phyloP scores from a whole-genome alignment of 1,140 invertebrate genomes.

The Oedothorax gibbosus region DNA sequence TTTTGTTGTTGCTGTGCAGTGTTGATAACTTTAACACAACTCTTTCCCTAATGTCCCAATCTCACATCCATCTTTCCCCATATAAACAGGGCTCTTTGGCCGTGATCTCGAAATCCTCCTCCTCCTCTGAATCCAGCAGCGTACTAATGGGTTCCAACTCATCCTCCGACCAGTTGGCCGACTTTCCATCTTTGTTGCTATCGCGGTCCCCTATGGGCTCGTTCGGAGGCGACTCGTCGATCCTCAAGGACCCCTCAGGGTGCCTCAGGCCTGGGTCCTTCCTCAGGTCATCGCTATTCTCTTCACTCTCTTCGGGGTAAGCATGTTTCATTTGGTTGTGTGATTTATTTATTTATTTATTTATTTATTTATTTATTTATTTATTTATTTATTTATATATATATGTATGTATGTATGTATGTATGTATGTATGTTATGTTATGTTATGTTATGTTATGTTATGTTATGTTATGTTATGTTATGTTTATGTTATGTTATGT shows the following conservation, averaged over 20 bases:
- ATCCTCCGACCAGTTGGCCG: conserved; percentile 4
- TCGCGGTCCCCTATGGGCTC: conserved; percentile 50
- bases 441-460: too few species aligned
- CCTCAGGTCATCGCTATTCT: conserved; percentile 52
- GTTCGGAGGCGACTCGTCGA: conserved; percentile 20
- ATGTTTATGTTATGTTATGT: too few species aligned
- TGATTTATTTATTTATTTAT: too few species aligned
- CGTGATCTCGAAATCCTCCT: conserved; percentile 47
- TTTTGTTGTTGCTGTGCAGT: too few species aligned
- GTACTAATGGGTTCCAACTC: conserved; percentile 7
- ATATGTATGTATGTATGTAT: too few species aligned
- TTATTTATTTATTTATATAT: too few species aligned
- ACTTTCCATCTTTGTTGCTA: conserved; percentile 48
- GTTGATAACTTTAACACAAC: too few species aligned
- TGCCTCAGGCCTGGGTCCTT: conserved; percentile 56
- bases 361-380: too few species aligned
- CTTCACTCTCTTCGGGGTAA: conserved; percentile 48
- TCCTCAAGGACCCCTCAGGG: conserved; percentile 49
- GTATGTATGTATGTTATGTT: too few species aligned
- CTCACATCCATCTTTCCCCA: too few species aligned
- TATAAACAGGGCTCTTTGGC: conserved; percentile 28
- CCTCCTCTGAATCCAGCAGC: conserved; percentile 39
- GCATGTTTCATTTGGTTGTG: neutral
- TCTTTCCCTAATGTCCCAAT: too few species aligned
- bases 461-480: too few species aligned